Evolutionary conservation across 2,888 invertebrate genomes (phyloP), one percentile per base, ranked within the genome.

Genomic region (Oligia latruncula): DNA sequence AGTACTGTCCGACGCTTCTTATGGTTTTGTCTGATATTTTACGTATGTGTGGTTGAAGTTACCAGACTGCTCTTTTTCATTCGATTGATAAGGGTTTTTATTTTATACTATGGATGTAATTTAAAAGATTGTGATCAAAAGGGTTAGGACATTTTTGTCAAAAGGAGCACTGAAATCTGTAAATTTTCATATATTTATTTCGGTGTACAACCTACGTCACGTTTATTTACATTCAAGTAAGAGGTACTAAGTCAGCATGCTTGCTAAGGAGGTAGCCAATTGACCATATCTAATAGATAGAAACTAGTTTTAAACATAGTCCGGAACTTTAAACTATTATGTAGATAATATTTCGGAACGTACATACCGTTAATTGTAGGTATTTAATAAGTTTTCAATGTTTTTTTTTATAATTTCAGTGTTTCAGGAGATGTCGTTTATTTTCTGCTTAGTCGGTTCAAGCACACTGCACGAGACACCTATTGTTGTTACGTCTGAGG

Each of bases 181-280:
- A 35, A 15, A 15, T 71, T 52, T 35, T 55, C 55, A 46, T 74
- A n/a, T 35, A 49, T 29, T 2, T n/a, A 49, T 49, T 52, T 71
- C 13, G 6, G 9, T 20, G 0, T 72, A 11, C 58, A 23, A 58
- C 6, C 70, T 23, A 52, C 52, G 35, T 71, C 35, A 35, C 35
- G 2, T 23, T 9, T 17, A 35, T 1, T 9, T 9, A 40, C 1
- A 17, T 17, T 55, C 23, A 55, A 71, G n/a, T 43, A 40, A 17
- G 8, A 62, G 17, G 46, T 74, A 68, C 55, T 62, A 82, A 23
- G 46, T 46, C 15, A 20, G 49, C 40, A 82, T 64, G 40, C 23
- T 17, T 43, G n/a, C 13, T 65, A 2, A 71, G 35, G 40, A 82
- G 74, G 29, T 40, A 35, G n/a, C n/a, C n/a, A n/a, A n/a, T n/a